Percentiles rank a stretch among this genome's conserved stretches.
Conservation (phyloP, 2,797 vertebrate genomes). For the Sandelia bainsii region DNA sequence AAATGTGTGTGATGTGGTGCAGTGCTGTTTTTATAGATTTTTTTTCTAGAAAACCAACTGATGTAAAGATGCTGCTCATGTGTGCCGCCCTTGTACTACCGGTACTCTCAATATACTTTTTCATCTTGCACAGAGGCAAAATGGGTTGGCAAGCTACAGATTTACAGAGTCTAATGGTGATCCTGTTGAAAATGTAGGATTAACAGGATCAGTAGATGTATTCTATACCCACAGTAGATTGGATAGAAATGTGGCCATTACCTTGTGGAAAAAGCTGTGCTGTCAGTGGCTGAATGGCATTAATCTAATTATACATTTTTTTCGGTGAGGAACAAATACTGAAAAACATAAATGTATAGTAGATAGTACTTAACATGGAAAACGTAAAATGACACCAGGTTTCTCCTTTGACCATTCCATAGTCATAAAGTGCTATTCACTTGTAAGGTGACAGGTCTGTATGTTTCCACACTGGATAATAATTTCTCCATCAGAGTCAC, state of each 20-base stretch:
- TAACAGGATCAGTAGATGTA: background rate
- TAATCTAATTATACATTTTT: background rate
- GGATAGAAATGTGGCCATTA: background rate
- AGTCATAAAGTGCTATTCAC: background rate
- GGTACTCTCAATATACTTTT: background rate
- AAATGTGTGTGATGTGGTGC: no score
- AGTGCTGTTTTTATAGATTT: no score
- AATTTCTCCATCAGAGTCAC: background rate
- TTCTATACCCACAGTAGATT: background rate
- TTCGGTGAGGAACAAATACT: background rate
- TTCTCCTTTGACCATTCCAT: background rate
- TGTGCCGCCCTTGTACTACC: background rate
- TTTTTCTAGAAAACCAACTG: no score
- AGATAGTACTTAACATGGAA: background rate
- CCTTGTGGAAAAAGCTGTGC: slow-evolving; percentile 10
- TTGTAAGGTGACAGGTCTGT: background rate
- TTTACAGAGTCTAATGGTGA: background rate
- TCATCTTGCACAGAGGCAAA: background rate
- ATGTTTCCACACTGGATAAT: background rate
- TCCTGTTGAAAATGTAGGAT: background rate
- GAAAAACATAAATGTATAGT: background rate
- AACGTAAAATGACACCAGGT: background rate
- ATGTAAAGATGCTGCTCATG: background rate
- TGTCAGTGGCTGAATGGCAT: slow-evolving; percentile 1
- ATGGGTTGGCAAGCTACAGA: background rate